Base-by-base conservation (phyloP, 2,113 vertebrate species). In the Vicugna pacos region DNA sequence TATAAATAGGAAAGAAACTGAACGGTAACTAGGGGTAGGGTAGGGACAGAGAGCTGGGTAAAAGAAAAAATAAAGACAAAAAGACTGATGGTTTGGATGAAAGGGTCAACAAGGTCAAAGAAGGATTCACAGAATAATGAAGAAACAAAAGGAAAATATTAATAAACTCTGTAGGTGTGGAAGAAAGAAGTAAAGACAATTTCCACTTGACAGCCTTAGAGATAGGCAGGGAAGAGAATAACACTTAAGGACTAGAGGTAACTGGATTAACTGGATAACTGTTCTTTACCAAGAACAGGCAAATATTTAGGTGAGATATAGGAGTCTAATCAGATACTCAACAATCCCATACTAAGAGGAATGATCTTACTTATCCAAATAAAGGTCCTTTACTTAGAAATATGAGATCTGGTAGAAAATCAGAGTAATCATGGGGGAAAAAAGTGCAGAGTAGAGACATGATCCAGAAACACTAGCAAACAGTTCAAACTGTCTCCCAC, bases 331-430 rank as follows among this genome's bases (percentile, higher is more conserved):
- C 30, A 88, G 52, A 64, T 8, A 92, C 24, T 24, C 62, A 83
- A 70, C 60, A 84, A 96, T 46, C 38, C 15, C 54, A 24, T 92
- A 62, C n/a, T 69, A 64, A 94, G 8, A 69, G 30, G 17, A 94
- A 92, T 69, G 24, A 70, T 17, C 50, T 90, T 90, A 90, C 24
- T 91, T 89, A 92, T 48, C 64, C 89, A 80, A 96, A 67, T 64
- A 80, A n/a, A 64, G 52, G 38, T 85, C 38, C 26, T 89, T 35
- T 35, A 93, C 58, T 81, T 80, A 58, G 79, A 88, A 95, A 93
- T 87, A 52, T 94, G 60, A 72, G 26, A 85, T 58, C 79, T 50
- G 26, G 35, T 89, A 19, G 12, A 94, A 96, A 92, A 75, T n/a
- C 22, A 92, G 48, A 91, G 19, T 62, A 48, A 8, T 46, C 60